phyloP scores from a whole-genome alignment of 2,113 vertebrate genomes.

The Pterophyllum scalare region DNA sequence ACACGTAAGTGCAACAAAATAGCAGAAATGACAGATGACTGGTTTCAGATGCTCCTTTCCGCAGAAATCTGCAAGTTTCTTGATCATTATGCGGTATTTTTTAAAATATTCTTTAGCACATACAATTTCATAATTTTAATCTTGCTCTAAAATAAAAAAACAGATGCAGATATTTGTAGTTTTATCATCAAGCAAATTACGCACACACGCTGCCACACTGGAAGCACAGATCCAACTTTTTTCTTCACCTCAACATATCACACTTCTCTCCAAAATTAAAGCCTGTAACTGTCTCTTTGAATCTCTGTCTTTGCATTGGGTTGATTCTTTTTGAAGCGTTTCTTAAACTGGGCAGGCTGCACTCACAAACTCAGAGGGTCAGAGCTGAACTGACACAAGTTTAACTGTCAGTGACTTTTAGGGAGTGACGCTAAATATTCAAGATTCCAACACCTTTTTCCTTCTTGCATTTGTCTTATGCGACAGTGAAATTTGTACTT shows the following conservation, averaged over 20 bases:
- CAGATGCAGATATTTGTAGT: not conserved
- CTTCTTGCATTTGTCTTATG: not conserved
- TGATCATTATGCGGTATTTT: not conserved
- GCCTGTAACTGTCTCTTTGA: not conserved
- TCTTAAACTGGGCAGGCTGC: too few relatives aligned
- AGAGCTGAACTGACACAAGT: not conserved
- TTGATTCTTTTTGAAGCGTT: not conserved
- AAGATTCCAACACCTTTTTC: not conserved
- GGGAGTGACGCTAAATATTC: not conserved
- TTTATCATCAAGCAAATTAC: not conserved
- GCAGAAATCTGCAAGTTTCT: not conserved
- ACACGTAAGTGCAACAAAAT: not conserved
- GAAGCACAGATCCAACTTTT: not conserved
- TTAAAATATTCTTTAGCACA: not conserved
- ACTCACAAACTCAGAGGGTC: too few relatives aligned
- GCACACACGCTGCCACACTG: not conserved
- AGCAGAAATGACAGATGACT: not conserved
- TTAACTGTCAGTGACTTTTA: not conserved
- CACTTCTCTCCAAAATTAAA: not conserved
- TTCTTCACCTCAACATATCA: not conserved
- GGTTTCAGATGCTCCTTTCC: not conserved
- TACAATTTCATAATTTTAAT: fast-evolving
- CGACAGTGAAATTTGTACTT: conserved; percentile 6
- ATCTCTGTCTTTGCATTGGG: not conserved
- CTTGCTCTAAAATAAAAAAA: not conserved